Evolutionary conservation across 2,113 vertebrate genomes (phyloP).

Genomic region (Trogon surrucura): DNA sequence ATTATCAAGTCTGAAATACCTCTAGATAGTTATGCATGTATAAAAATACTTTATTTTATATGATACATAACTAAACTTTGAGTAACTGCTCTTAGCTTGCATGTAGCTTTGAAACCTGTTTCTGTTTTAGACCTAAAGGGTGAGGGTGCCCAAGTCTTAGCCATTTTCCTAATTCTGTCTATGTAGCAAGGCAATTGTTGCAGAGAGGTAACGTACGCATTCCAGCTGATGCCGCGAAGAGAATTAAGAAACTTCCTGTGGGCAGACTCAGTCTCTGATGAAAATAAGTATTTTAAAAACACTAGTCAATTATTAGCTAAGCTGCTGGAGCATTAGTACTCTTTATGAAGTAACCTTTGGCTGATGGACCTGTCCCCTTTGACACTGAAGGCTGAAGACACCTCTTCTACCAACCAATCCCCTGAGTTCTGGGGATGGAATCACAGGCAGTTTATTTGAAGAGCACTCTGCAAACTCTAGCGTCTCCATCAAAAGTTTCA

Average conservation of each 20-base stretch:
- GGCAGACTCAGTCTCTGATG: not conserved
- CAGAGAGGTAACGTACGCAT: not conserved
- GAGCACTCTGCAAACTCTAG: not conserved
- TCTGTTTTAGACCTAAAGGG: not conserved
- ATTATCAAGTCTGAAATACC: not conserved
- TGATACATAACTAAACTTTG: not conserved
- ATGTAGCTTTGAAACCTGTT: not conserved
- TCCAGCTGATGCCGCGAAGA: not conserved
- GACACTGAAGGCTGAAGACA: not conserved
- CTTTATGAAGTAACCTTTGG: conserved; percentile 49
- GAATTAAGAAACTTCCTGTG: not conserved
- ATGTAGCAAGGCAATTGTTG: not conserved
- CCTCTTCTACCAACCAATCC: conserved; percentile 36
- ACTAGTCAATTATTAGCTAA: conserved; percentile 59
- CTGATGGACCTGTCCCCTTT: conserved; percentile 12
- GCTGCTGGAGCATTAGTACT: not conserved
- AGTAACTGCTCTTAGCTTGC: not conserved
- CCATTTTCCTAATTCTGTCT: not conserved
- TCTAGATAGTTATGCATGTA: not conserved
- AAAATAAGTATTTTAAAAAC: not conserved
- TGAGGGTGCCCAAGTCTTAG: not conserved
- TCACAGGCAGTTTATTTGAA: fast-evolving
- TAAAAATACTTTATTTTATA: not conserved
- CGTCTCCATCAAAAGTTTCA: not conserved
- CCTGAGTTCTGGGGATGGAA: not conserved